Percentiles rank a stretch among this genome's conserved stretches.
Conservation (phyloP, 2,888 invertebrate species). For the Nomada flava region DNA sequence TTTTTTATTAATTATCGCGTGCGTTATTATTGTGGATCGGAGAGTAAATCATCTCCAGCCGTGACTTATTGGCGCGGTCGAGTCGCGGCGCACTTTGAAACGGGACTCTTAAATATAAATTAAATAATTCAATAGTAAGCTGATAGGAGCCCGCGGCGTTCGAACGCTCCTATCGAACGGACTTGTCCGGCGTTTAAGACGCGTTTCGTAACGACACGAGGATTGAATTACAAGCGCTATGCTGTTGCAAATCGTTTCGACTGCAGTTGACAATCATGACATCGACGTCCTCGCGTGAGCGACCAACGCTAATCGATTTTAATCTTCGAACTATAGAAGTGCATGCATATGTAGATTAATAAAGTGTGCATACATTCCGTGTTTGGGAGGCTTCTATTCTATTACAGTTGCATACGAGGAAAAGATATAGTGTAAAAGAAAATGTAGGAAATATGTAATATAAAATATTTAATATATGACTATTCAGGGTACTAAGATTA, state of each 20-base stretch:
- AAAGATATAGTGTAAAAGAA: background rate
- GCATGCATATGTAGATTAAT: background rate
- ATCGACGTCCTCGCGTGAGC: slow-evolving; percentile 4
- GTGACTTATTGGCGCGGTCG: slow-evolving; percentile 39
- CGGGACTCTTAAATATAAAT: slow-evolving; percentile 49
- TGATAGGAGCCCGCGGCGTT: slow-evolving; percentile 46
- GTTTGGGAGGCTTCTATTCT: background rate
- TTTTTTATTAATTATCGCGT: slow-evolving; percentile 58
- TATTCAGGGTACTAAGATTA: too few species aligned
- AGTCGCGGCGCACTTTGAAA: slow-evolving; percentile 44
- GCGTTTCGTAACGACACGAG: slow-evolving; percentile 22
- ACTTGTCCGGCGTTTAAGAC: slow-evolving; percentile 5
- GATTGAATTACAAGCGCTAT: slow-evolving; percentile 1
- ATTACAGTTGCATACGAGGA: background rate
- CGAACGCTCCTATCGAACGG: slow-evolving; percentile 19
- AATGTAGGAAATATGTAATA: too few species aligned
- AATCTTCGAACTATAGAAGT: background rate
- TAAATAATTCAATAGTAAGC: slow-evolving; percentile 51
- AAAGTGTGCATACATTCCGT: background rate
- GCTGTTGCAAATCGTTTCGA: slow-evolving; percentile 30
- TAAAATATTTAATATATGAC: too few species aligned
- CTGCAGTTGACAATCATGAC: slow-evolving; percentile 22
- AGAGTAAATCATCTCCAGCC: slow-evolving; percentile 52
- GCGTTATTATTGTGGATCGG: slow-evolving; percentile 49
- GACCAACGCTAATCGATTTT: background rate